Base-by-base conservation (phyloP, 2,888 invertebrate genomes). In the Argynnis bischoffii region DNA sequence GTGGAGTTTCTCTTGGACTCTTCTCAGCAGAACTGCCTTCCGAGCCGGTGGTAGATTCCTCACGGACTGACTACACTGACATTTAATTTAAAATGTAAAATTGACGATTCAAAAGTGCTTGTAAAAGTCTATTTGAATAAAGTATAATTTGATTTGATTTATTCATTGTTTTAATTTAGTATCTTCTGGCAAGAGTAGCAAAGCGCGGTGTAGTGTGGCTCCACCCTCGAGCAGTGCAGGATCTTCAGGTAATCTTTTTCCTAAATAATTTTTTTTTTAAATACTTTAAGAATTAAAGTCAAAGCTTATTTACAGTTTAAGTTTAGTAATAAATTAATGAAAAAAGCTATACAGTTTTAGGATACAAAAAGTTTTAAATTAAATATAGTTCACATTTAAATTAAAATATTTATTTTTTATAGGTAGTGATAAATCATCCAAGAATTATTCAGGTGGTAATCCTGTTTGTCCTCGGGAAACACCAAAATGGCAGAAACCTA, bases 401-500 rank as follows among this genome's bases (percentile, higher is more conserved):
- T 26, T 26, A 26, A 26, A 26, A 26, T 26, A 26, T 26, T 26
- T 51, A 15, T 14, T 8, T 14, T 2, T 59, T 51, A 8, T n/a
- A 87, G 87, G 84, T 5, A 71, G 80, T 48, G 83, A 82, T 0
- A 75, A 75, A 0, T 70, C 77, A 0, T 73, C 82, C 0, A 78
- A 78, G 0, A 73, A 74, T 14, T 50, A 75, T 35, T 79, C 84
- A 0, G 92, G 93, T 0, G 94, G 94, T 0, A 94, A 94, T 77
- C 79, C 94, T 0, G 91, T 93, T 21, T 93, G 92, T 77, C 94
- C 88, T 0, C 79, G 94, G 3, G 94, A 94, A 67, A 94, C 93
- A 0, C 94, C 94, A 0, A 85, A 84, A 16, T 94, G 94, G 94
- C 94, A 94, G 79, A 88, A 87, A 51, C 92, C 94, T 0, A 94